These are phyloP conservation scores for Cyanoramphus novaezelandiae DNA, from an alignment of 2,113 vertebrate species.

Conservation along the genomic window DNA sequence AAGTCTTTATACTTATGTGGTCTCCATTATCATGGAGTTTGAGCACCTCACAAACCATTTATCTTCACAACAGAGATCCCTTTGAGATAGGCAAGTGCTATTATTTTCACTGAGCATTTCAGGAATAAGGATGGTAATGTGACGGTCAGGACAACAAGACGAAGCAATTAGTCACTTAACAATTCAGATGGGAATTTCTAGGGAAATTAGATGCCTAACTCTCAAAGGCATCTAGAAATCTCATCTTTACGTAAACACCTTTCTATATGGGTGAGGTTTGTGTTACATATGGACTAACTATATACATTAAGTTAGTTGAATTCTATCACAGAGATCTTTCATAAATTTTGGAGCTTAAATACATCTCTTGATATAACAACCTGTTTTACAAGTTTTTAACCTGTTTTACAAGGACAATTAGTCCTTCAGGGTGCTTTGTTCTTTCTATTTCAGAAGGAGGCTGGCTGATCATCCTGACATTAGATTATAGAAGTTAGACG, in stretches of 20 bases:
- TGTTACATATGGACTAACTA: not conserved
- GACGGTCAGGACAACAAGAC: not conserved
- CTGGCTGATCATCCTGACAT: not conserved
- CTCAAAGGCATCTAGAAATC: not conserved
- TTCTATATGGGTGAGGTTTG: not conserved
- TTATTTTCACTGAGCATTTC: not conserved
- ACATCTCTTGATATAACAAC: fast-evolving
- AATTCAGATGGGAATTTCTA: not conserved
- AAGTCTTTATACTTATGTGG: not conserved
- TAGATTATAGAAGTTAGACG: not conserved
- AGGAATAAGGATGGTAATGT: not conserved
- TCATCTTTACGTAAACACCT: not conserved
- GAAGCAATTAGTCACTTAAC: not conserved
- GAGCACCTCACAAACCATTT: not conserved
- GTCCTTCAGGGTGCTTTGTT: not conserved
- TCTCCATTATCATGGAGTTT: not conserved
- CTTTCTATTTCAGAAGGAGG: not conserved
- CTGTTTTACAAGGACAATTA: not conserved
- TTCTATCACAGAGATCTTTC: not conserved
- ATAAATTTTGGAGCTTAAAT: not conserved
- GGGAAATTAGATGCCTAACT: not conserved
- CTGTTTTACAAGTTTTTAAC: not conserved
- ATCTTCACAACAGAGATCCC: not conserved
- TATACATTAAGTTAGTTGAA: not conserved
- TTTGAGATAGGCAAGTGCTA: not conserved